Conservation (phyloP, 2,888 invertebrate species). For the Bellardia bayeri region DNA sequence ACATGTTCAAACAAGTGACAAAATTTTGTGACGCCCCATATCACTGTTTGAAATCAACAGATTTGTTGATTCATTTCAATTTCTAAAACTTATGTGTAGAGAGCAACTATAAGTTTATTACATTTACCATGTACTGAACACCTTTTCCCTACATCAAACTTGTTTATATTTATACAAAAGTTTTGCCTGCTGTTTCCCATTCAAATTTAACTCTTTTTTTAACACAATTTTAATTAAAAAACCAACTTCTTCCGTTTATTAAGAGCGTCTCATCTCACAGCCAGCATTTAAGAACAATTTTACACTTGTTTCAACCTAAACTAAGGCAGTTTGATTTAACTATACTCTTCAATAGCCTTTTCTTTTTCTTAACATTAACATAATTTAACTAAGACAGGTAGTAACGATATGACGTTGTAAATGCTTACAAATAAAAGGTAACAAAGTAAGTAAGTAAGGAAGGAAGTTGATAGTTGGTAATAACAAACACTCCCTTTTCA, state of each 20-base stretch:
- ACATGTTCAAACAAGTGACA: no score
- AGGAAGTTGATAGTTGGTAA: slow-evolving; percentile 58
- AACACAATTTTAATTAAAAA: background rate
- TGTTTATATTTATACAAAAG: background rate
- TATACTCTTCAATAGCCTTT: slow-evolving; percentile 3
- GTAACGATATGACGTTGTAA: background rate
- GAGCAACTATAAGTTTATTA: no score
- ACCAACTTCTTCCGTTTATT: background rate
- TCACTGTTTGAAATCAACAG: no score
- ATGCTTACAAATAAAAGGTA: no score
- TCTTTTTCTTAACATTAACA: background rate
- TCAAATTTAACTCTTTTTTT: background rate
- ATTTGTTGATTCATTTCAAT: no score
- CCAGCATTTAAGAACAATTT: slow-evolving; percentile 39
- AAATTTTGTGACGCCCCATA: no score
- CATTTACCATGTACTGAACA: no score
- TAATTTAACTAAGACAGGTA: slow-evolving; percentile 18
- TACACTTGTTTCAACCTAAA: slow-evolving; percentile 43
- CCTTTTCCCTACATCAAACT: no score
- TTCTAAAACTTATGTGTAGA: no score
- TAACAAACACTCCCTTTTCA: slow-evolving; percentile 58
- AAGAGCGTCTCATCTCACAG: background rate
- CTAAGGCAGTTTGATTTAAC: slow-evolving; percentile 31
- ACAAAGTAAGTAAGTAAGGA: slow-evolving; percentile 33
- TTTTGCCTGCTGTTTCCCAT: slow-evolving; percentile 2